Evolutionary conservation across 2,113 vertebrate species (phyloP).

Genomic region (Oenanthe oenanthe): DNA sequence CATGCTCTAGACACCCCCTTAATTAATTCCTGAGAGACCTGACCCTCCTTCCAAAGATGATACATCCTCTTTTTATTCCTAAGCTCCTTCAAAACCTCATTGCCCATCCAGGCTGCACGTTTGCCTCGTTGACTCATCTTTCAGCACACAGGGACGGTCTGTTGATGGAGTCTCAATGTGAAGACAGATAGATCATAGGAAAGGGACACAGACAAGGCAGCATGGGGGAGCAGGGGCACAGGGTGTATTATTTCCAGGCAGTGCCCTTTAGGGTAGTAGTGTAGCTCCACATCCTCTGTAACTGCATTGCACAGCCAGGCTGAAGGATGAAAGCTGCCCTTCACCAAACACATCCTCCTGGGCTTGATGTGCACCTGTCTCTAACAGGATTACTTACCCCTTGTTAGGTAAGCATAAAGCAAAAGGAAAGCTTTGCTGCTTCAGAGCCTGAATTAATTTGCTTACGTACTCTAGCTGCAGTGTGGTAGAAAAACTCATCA

Average conservation of each 20-base stretch:
- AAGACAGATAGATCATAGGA: neutral
- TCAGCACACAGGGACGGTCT: too few species aligned
- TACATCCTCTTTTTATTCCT: too few species aligned
- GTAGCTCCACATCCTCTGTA: neutral
- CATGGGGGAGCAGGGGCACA: rapidly evolving
- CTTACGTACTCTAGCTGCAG: neutral
- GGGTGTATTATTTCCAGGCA: neutral
- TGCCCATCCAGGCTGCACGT: too few species aligned
- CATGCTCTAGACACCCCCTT: too few species aligned
- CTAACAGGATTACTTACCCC: neutral
- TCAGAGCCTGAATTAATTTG: neutral
- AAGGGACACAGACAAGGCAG: neutral
- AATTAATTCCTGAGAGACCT: too few species aligned
- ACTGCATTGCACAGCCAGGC: neutral
- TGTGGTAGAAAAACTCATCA: neutral
- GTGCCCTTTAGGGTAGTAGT: neutral
- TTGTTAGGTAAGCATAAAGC: neutral
- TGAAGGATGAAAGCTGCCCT: neutral
- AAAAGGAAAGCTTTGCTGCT: neutral
- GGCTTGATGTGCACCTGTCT: neutral
- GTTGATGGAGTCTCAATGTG: neutral
- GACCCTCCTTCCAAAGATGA: too few species aligned
- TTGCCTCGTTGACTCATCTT: too few species aligned
- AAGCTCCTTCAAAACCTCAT: too few species aligned
- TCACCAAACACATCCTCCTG: neutral